Conservation (phyloP, 2,888 invertebrate genomes). For the Amphimallon solstitiale region DNA sequence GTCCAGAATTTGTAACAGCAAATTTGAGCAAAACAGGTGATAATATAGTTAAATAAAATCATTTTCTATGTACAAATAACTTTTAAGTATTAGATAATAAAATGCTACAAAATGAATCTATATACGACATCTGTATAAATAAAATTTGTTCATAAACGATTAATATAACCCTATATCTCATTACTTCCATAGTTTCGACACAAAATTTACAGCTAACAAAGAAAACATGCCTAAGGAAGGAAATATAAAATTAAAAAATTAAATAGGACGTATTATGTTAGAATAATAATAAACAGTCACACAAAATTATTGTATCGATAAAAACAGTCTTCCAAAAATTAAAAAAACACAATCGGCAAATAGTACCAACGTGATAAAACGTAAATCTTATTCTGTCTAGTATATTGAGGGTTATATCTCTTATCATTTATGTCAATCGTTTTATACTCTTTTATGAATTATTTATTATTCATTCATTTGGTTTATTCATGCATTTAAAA, state of each 20-base stretch:
- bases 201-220: background rate
- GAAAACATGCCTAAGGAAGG: background rate
- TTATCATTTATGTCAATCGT: conserved; percentile 1
- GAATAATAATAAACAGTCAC: conserved; percentile 7
- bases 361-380: conserved; percentile 32
- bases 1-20: too few species aligned
- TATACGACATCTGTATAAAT: too few species aligned
- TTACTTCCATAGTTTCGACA: background rate
- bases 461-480: too few species aligned
- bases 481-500: too few species aligned
- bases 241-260: background rate
- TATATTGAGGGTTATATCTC: background rate
- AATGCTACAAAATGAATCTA: too few species aligned
- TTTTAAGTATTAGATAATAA: too few species aligned
- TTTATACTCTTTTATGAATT: too few species aligned
- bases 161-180: too few species aligned
- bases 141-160: too few species aligned
- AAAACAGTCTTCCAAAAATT: conserved; percentile 39
- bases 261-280: conserved; percentile 9
- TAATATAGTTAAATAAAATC: too few species aligned
- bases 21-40: too few species aligned
- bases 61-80: too few species aligned
- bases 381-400: conserved; percentile 7
- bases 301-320: conserved; percentile 16
- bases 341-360: conserved; percentile 35